Conservation (phyloP, 2,888 invertebrate species). For the Ophion obscuratus region DNA sequence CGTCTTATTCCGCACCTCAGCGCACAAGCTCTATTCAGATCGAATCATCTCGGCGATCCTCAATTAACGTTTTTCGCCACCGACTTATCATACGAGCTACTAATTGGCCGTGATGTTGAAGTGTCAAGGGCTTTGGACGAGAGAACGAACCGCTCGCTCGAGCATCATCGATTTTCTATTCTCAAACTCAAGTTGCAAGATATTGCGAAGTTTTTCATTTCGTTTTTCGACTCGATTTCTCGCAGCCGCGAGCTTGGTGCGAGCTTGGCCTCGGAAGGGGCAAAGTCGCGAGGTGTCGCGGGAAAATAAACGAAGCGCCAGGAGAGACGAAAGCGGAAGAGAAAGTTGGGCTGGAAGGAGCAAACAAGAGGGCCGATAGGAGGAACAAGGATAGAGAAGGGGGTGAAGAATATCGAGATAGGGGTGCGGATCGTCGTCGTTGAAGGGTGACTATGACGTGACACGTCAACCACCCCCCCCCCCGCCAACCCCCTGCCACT, state of each 20-base stretch:
- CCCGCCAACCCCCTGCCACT: background rate
- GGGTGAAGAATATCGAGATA: constrained; percentile 62
- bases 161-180: constrained; percentile 78
- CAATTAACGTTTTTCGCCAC: no score
- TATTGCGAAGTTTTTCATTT: constrained; percentile 74
- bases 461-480: constrained; percentile 76
- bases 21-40: no score
- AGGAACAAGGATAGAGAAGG: constrained; percentile 43
- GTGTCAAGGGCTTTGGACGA: no score
- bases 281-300: constrained; percentile 45
- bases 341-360: constrained; percentile 52
- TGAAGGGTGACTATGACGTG: constrained; percentile 77
- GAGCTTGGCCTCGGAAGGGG: constrained; percentile 7
- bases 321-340: constrained; percentile 42
- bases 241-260: background rate
- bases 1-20: no score
- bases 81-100: no score
- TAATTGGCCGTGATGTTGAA: no score
- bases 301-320: constrained; percentile 53
- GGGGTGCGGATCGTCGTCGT: constrained; percentile 66
- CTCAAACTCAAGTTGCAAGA: constrained; percentile 80
- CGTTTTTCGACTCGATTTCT: background rate
- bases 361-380: constrained; percentile 45
- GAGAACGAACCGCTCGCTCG: constrained; percentile 60
- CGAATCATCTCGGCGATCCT: no score